phyloP scores from a whole-genome alignment of 2,113 vertebrate genomes.

The Holacanthus passer region DNA sequence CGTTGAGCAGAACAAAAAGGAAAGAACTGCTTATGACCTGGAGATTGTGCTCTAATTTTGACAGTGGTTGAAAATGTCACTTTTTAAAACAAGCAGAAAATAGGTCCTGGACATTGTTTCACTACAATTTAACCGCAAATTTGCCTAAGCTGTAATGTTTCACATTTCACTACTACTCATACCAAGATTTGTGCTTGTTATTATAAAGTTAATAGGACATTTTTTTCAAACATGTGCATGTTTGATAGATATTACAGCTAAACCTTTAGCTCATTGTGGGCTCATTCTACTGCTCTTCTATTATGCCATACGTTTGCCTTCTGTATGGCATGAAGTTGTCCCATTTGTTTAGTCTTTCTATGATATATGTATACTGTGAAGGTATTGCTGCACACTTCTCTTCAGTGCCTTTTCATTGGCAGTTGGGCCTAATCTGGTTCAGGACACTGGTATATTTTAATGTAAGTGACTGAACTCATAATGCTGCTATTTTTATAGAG shows the following conservation, averaged over 20 bases:
- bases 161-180: neutral
- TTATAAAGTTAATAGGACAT: neutral
- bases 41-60: conserved; percentile 61
- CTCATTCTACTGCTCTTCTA: neutral
- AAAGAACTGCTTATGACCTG: conserved; percentile 63
- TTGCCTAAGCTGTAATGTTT: neutral
- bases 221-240: neutral
- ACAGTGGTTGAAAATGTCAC: neutral
- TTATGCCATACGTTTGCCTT: neutral
- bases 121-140: neutral
- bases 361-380: neutral
- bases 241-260: neutral
- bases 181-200: neutral
- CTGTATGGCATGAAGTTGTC: neutral
- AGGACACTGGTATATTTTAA: neutral
- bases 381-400: neutral
- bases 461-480: neutral
- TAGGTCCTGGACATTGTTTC: neutral
- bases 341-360: neutral
- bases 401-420: neutral
- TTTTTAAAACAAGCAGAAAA: neutral
- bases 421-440: neutral
- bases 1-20: neutral
- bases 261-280: neutral
- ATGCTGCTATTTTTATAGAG: conserved; percentile 41